Conservation (phyloP, 2,797 vertebrate species). For the Rhyacichthys aspro region DNA sequence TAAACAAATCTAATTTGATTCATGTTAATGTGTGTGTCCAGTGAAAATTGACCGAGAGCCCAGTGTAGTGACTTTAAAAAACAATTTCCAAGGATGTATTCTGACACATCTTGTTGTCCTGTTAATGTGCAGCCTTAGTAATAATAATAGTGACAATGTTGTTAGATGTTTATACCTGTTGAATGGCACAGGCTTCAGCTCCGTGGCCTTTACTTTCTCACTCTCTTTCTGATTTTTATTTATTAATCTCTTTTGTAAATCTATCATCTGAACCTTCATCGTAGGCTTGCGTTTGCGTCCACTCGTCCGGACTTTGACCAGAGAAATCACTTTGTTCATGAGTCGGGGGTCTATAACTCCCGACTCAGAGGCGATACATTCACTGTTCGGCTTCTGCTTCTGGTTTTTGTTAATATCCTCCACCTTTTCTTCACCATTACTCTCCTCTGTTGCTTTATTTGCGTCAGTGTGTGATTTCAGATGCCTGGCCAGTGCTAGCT, state of each 20-base stretch:
- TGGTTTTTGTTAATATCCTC: neutral
- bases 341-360: neutral
- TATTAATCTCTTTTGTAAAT: slow-evolving; percentile 55
- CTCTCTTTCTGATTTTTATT: slow-evolving; percentile 39
- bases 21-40: no score
- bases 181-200: slow-evolving; percentile 30
- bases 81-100: no score
- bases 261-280: slow-evolving; percentile 67
- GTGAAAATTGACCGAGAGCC: no score
- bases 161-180: slow-evolving; percentile 44
- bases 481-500: slow-evolving; percentile 61
- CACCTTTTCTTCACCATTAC: neutral
- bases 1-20: no score
- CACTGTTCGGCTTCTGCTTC: neutral
- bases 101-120: no score
- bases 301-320: slow-evolving; percentile 55
- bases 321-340: neutral
- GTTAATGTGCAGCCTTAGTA: no score
- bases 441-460: neutral
- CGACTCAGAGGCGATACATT: neutral
- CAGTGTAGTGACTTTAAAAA: no score
- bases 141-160: no score
- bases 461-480: slow-evolving; percentile 47
- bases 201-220: slow-evolving; percentile 2
- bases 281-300: slow-evolving; percentile 67